A percentile compares a stretch with the other conserved stretches of the same genome.
These are phyloP conservation scores for Cyrtodaria siliqua DNA, from an alignment of 2,888 invertebrate genomes.

Conservation along the genomic window DNA sequence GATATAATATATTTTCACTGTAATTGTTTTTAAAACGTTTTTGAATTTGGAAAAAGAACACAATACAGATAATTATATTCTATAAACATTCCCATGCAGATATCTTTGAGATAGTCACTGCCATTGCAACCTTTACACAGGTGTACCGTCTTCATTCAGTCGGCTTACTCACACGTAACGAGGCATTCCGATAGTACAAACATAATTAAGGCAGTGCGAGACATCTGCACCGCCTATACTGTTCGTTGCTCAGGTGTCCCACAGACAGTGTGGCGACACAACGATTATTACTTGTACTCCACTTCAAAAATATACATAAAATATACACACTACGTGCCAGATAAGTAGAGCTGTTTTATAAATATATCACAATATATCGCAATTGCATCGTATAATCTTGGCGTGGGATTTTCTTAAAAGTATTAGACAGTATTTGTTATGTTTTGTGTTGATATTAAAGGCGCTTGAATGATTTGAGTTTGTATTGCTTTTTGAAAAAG, in stretches of 20 bases:
- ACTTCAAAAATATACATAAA: slow-evolving; percentile 17
- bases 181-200: slow-evolving; percentile 32
- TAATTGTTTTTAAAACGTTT: too few species aligned
- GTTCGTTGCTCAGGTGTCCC: slow-evolving; percentile 1
- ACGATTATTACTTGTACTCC: slow-evolving; percentile 1
- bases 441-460: slow-evolving; percentile 6
- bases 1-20: too few species aligned
- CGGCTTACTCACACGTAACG: slow-evolving; percentile 36
- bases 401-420: slow-evolving; percentile 2
- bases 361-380: slow-evolving; percentile 10
- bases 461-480: slow-evolving; percentile 1
- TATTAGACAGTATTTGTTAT: neutral
- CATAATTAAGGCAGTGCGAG: slow-evolving; percentile 15
- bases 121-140: too few species aligned
- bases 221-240: neutral
- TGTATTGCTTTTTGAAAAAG: too few species aligned
- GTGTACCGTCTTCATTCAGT: slow-evolving; percentile 38
- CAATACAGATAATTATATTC: too few species aligned
- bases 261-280: slow-evolving; percentile 7
- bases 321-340: slow-evolving; percentile 8
- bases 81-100: too few species aligned
- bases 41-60: too few species aligned
- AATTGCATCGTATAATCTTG: slow-evolving; percentile 4
- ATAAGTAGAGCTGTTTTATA: slow-evolving; percentile 4
- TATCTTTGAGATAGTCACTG: too few species aligned